Conservation (phyloP, 2,888 invertebrate genomes). For the Fabriciana adippe region DNA sequence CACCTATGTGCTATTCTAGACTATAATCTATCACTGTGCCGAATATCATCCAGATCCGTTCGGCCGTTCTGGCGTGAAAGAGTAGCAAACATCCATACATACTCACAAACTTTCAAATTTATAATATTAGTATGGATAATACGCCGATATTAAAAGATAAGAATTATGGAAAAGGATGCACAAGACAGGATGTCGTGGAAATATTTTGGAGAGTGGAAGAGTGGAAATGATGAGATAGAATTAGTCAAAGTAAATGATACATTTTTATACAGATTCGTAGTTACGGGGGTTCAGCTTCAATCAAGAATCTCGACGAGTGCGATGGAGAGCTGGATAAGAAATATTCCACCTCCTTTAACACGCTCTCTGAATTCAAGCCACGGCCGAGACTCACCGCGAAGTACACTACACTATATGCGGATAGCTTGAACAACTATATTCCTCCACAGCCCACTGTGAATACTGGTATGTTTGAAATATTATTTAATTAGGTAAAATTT, state of each 20-base stretch:
- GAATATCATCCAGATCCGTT: too few relatives aligned
- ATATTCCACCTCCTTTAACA: slow-evolving; percentile 56
- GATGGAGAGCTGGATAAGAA: slow-evolving; percentile 75
- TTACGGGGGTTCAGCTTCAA: slow-evolving; percentile 71
- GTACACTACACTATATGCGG: slow-evolving; percentile 70
- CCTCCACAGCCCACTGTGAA: slow-evolving; percentile 45
- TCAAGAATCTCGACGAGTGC: slow-evolving; percentile 76
- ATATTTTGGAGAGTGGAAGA: too few relatives aligned
- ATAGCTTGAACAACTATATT: slow-evolving; percentile 68
- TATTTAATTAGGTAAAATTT: too few relatives aligned
- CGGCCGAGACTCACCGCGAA: slow-evolving; percentile 71
- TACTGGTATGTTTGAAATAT: slow-evolving; percentile 39
- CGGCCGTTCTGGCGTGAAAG: too few relatives aligned
- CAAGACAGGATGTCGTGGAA: too few relatives aligned
- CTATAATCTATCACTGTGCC: too few relatives aligned
- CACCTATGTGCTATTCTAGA: too few relatives aligned
- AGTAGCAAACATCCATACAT: too few relatives aligned
- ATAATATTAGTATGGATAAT: too few relatives aligned
- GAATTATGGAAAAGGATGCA: too few relatives aligned
- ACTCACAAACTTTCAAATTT: too few relatives aligned
- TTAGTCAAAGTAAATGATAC: not conserved
- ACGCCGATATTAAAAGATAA: too few relatives aligned
- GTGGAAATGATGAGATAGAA: not conserved
- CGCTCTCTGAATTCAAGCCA: slow-evolving; percentile 63
- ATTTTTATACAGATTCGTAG: slow-evolving; percentile 63